Conservation (phyloP, 1,140 invertebrate genomes). For the Drosophila miranda region DNA sequence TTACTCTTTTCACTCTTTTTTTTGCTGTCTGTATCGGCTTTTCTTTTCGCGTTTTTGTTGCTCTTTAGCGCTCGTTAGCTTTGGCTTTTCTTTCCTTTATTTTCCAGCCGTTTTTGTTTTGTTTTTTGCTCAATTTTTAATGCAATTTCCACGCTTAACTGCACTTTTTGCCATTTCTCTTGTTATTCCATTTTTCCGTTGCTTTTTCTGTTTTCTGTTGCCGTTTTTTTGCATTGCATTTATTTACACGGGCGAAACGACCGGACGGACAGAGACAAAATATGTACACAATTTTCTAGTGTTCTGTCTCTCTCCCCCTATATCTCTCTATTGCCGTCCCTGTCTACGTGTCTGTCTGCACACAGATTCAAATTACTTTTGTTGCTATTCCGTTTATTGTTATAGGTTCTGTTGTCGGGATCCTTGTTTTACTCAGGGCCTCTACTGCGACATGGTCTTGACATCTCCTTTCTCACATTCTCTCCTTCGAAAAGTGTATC, state of each 20-base stretch:
- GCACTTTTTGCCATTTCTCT: conserved; percentile 70
- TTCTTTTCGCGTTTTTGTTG: conserved; percentile 40
- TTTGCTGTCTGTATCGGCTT: conserved; percentile 9
- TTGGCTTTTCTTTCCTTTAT: conserved; percentile 34
- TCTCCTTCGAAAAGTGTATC: conserved; percentile 22
- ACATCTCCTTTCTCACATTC: conserved; percentile 41
- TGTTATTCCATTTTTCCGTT: conserved; percentile 40
- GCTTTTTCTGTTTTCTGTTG: conserved; percentile 20
- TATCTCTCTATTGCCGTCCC: conserved; percentile 29
- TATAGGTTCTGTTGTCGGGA: conserved; percentile 28
- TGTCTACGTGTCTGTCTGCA: conserved; percentile 21
- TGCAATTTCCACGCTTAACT: conserved; percentile 79
- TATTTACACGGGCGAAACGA: conserved; percentile 59
- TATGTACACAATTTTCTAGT: conserved; percentile 69
- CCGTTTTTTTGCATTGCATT: conserved; percentile 62
- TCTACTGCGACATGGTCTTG: conserved; percentile 27
- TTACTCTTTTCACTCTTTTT: conserved; percentile 38
- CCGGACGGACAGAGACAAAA: conserved; percentile 40
- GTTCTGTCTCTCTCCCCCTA: conserved; percentile 13
- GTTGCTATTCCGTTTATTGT: conserved; percentile 58
- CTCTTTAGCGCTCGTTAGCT: conserved; percentile 76
- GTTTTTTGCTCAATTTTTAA: conserved; percentile 74
- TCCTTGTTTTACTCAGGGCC: conserved; percentile 2
- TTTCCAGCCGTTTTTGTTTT: conserved; percentile 40
- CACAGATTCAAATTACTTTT: conserved; percentile 75